phyloP scores from a whole-genome alignment of 2,797 vertebrate species.

The Sebastes iracundus region DNA sequence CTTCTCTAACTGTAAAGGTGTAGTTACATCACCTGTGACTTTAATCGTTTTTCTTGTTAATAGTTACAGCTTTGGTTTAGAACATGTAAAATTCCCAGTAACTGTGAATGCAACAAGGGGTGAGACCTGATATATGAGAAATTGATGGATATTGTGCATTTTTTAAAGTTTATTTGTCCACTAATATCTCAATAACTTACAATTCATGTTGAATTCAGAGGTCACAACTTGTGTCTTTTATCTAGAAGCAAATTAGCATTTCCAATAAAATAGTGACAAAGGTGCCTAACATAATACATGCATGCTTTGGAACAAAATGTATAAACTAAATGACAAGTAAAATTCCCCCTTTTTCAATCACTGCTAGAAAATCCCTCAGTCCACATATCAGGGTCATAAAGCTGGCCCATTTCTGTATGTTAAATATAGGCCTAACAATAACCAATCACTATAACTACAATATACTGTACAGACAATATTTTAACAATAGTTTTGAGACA shows the following conservation, averaged over 20 bases:
- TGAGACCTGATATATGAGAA: not conserved
- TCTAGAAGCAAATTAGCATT: not conserved
- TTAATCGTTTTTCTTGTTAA: not conserved
- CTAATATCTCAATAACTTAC: not conserved
- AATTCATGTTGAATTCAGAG: not conserved
- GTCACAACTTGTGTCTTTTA: not conserved
- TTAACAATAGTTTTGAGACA: not conserved
- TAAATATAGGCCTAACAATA: not conserved
- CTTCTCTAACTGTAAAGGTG: accelerated
- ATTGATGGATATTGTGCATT: not conserved
- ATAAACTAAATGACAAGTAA: not conserved
- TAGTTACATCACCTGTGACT: accelerated
- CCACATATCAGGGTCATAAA: not conserved
- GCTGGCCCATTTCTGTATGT: not conserved
- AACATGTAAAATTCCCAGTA: accelerated
- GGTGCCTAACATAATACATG: not conserved
- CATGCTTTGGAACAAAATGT: not conserved
- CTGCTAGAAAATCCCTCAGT: not conserved
- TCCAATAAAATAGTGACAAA: not conserved
- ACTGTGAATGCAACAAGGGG: not conserved
- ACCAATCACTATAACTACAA: not conserved
- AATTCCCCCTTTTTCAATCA: not conserved
- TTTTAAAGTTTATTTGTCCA: not conserved
- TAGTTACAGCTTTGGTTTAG: not conserved
- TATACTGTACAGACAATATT: not conserved